Evolutionary conservation across 2,113 vertebrate genomes (phyloP).

Genomic region (Anolis carolinensis): DNA sequence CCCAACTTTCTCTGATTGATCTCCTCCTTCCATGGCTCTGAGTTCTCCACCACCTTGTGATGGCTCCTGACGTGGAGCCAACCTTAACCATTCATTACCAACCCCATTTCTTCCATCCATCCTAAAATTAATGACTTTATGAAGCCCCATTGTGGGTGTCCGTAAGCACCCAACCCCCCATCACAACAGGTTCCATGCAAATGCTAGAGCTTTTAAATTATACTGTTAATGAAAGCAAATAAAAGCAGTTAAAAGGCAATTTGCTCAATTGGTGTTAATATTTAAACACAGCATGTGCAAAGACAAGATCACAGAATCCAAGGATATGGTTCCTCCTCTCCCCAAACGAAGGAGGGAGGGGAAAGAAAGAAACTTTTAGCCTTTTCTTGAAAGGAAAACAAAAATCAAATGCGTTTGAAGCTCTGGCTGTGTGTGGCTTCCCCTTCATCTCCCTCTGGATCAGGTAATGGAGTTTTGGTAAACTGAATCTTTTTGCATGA

Average conservation of each 20-base stretch:
- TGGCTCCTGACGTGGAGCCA: background rate
- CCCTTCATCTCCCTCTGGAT: constrained; percentile 31
- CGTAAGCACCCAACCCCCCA: background rate
- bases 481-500: constrained; percentile 48
- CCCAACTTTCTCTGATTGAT: no score
- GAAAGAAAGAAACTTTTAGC: constrained; percentile 39
- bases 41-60: background rate
- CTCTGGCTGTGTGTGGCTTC: fast-evolving
- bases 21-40: background rate
- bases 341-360: background rate
- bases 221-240: constrained; percentile 86
- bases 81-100: constrained; percentile 17
- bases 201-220: constrained; percentile 86
- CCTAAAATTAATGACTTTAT: constrained; percentile 48
- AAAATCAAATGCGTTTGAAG: background rate
- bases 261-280: constrained; percentile 88
- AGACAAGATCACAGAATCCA: constrained; percentile 70
- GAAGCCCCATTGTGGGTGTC: constrained; percentile 25
- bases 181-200: constrained; percentile 84
- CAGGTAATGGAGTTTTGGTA: constrained; percentile 48
- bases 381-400: background rate
- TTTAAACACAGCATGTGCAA: constrained; percentile 85
- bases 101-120: constrained; percentile 18
- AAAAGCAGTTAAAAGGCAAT: constrained; percentile 88
- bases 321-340: background rate